phyloP scores from a whole-genome alignment of 2,797 vertebrate genomes.

The Labeo calbasu region DNA sequence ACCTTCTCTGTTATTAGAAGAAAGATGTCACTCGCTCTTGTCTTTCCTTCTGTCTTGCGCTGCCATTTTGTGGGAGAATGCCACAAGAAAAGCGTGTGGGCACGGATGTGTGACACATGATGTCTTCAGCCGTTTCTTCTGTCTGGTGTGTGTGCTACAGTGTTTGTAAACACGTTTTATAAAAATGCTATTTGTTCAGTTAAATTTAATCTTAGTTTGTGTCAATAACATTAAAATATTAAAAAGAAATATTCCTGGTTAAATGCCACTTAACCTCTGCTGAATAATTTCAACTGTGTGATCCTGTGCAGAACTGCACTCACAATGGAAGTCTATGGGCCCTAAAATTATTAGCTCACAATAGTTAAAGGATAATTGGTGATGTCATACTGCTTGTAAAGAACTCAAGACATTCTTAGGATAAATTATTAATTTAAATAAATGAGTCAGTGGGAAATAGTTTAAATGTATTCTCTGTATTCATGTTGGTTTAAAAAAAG shows the following conservation, averaged over 20 bases:
- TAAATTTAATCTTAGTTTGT: neutral
- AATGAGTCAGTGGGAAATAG: neutral
- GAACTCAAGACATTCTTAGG: neutral
- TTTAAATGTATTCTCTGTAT: neutral
- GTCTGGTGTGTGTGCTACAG: conserved; percentile 7
- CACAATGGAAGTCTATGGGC: neutral
- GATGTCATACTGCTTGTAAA: neutral
- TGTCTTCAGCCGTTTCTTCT: conserved; percentile 28
- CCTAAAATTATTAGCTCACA: neutral
- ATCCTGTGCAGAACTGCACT: neutral
- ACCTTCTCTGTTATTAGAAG: conserved; percentile 84
- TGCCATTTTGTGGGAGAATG: conserved; percentile 52
- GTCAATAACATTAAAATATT: neutral
- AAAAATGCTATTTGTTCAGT: conserved; percentile 13
- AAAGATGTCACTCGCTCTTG: conserved; percentile 65
- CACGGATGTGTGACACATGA: conserved; percentile 30
- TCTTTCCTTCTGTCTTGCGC: conserved; percentile 49
- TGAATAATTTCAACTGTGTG: neutral
- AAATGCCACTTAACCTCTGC: neutral
- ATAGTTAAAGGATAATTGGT: neutral
- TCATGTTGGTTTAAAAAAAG: neutral
- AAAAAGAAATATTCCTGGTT: neutral
- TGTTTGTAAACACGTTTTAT: conserved; percentile 25
- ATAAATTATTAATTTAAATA: neutral
- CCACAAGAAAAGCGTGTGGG: conserved; percentile 16